phyloP scores from a whole-genome alignment of 2,797 vertebrate species.

The Lagodon rhomboides region DNA sequence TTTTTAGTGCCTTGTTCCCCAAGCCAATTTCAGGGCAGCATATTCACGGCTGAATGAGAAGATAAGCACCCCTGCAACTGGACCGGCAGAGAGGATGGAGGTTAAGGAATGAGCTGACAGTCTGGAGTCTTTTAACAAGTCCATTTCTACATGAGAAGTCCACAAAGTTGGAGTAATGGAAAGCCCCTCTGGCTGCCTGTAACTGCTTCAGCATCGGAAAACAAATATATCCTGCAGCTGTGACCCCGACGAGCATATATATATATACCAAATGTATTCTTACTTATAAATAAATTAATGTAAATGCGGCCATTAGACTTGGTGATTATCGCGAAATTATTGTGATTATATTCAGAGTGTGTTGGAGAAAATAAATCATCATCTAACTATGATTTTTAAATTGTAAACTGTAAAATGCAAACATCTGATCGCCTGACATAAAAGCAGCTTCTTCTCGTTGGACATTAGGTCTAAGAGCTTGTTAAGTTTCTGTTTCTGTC shows the following conservation, averaged over 20 bases:
- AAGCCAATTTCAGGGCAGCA: slow-evolving; percentile 77
- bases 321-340: background rate
- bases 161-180: slow-evolving; percentile 35
- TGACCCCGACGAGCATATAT: background rate
- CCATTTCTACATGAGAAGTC: slow-evolving; percentile 52
- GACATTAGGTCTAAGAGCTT: slow-evolving; percentile 29
- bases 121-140: slow-evolving; percentile 46
- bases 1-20: slow-evolving; percentile 80
- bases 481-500: slow-evolving; percentile 33
- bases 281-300: slow-evolving; percentile 21
- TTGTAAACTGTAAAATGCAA: background rate
- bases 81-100: slow-evolving; percentile 63
- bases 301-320: slow-evolving; percentile 22
- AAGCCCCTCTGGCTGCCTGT: slow-evolving; percentile 23
- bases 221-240: slow-evolving; percentile 30
- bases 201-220: slow-evolving; percentile 15
- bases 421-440: slow-evolving; percentile 10
- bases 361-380: slow-evolving; percentile 7
- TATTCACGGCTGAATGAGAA: slow-evolving; percentile 73
- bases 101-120: slow-evolving; percentile 62
- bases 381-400: background rate
- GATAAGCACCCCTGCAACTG: slow-evolving; percentile 71
- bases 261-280: slow-evolving; percentile 3
- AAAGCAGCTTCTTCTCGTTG: slow-evolving; percentile 23
- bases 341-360: slow-evolving; percentile 21